A percentile compares a stretch with the other conserved stretches of the same genome.
Conservation (phyloP, 23 tunicate species). For the Oikopleura albicans region DNA sequence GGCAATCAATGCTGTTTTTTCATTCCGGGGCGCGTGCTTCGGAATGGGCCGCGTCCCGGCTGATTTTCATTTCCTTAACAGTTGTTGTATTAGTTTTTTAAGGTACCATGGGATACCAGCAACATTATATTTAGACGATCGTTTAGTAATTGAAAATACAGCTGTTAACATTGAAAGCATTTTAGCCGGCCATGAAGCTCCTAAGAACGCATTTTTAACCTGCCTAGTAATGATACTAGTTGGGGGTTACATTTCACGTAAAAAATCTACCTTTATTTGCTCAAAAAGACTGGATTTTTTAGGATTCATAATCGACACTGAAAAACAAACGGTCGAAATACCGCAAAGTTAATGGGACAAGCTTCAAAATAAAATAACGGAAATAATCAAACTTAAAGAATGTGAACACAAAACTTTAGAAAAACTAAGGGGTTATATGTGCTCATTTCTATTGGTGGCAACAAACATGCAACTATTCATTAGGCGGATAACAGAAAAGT, state of each 20-base stretch:
- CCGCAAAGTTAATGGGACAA: background rate
- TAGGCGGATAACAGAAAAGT: background rate
- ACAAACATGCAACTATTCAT: background rate
- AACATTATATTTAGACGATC: background rate
- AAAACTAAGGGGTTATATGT: background rate
- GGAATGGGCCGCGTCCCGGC: background rate
- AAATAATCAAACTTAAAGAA: background rate
- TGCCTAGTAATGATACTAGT: background rate
- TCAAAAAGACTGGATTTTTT: background rate
- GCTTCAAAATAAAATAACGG: background rate
- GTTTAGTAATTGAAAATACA: background rate
- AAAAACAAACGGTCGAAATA: background rate
- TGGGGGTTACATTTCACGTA: background rate
- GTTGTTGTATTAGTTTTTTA: background rate
- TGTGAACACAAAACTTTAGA: background rate
- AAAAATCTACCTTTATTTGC: background rate
- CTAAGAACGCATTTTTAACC: background rate
- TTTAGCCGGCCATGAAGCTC: background rate
- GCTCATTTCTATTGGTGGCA: background rate
- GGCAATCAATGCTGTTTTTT: background rate
- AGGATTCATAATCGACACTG: background rate
- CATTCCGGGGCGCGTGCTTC: background rate
- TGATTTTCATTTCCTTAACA: background rate
- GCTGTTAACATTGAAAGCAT: background rate
- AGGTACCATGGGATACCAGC: background rate